A percentile compares a stretch with the other conserved stretches of the same genome.
Conservation (phyloP, 2,113 vertebrate species). For the Pterocles burchelli region DNA sequence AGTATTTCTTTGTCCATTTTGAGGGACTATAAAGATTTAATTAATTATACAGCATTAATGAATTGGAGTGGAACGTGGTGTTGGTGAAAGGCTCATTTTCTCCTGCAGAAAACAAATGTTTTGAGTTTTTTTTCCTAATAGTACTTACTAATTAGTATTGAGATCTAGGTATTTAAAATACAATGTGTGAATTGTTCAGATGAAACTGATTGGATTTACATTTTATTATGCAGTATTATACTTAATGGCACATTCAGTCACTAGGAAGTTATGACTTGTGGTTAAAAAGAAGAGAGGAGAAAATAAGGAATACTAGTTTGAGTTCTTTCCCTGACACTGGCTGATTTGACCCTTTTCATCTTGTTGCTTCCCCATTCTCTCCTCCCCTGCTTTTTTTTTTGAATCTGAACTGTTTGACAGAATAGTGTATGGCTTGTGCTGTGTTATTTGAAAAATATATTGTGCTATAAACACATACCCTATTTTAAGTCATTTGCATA, state of each 20-base stretch:
- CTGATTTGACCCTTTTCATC: background rate
- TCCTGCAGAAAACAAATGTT: background rate
- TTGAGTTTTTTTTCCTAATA: background rate
- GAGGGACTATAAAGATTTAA: background rate
- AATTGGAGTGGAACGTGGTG: background rate
- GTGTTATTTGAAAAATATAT: background rate
- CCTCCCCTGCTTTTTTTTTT: background rate
- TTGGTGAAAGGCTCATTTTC: background rate
- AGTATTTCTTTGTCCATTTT: background rate
- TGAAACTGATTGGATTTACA: background rate
- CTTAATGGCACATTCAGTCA: background rate
- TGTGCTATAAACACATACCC: background rate
- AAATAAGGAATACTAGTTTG: background rate
- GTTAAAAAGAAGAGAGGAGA: background rate
- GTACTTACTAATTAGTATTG: background rate
- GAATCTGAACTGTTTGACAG: background rate
- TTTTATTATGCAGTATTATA: background rate
- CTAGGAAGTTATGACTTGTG: background rate
- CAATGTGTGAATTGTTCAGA: background rate
- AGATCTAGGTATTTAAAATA: background rate
- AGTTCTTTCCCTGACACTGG: background rate
- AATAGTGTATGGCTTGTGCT: background rate
- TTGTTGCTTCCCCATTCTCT: background rate
- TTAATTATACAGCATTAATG: slow-evolving; percentile 2
- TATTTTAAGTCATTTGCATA: background rate